Conservation (phyloP, 35 echinoderm and acorn worm genomes). For the Ophioderma brevispina region DNA sequence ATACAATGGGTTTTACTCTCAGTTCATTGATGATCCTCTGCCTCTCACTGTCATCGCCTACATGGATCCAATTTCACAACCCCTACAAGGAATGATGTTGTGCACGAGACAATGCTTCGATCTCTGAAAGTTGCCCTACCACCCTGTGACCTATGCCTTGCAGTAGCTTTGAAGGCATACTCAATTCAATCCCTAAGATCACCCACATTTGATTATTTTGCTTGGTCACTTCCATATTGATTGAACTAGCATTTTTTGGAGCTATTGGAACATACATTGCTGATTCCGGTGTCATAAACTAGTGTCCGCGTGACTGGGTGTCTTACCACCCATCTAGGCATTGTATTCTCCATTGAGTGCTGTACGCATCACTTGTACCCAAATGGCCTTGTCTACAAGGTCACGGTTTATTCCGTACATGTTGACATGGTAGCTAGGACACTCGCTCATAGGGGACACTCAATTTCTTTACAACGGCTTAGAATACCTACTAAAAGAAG, state of each 20-base stretch:
- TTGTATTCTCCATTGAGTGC: too few species aligned
- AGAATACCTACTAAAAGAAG: constrained; percentile 62
- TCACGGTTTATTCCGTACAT: too few species aligned
- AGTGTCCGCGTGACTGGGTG: too few species aligned
- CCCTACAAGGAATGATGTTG: constrained; percentile 84
- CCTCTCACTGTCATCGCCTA: constrained; percentile 61
- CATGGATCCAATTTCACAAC: constrained; percentile 71
- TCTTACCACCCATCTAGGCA: too few species aligned
- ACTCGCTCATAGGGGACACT: too few species aligned
- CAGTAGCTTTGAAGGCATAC: constrained; percentile 81
- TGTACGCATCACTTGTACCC: too few species aligned
- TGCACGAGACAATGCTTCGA: constrained; percentile 64
- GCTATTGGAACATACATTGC: constrained; percentile 76
- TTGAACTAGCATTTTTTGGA: constrained; percentile 81
- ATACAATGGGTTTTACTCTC: constrained; percentile 71
- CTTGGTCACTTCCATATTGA: constrained; percentile 84
- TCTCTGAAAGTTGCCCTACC: constrained; percentile 63
- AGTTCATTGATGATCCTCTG: constrained; percentile 60
- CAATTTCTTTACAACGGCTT: too few species aligned
- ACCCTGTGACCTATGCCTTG: constrained; percentile 73
- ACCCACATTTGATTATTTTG: constrained; percentile 71
- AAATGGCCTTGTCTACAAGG: too few species aligned
- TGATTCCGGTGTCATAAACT: constrained; percentile 73
- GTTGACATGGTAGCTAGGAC: too few species aligned
- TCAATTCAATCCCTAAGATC: constrained; percentile 66